Evolutionary conservation across 2,113 vertebrate species (phyloP).

Genomic region (Hystrix cristata): DNA sequence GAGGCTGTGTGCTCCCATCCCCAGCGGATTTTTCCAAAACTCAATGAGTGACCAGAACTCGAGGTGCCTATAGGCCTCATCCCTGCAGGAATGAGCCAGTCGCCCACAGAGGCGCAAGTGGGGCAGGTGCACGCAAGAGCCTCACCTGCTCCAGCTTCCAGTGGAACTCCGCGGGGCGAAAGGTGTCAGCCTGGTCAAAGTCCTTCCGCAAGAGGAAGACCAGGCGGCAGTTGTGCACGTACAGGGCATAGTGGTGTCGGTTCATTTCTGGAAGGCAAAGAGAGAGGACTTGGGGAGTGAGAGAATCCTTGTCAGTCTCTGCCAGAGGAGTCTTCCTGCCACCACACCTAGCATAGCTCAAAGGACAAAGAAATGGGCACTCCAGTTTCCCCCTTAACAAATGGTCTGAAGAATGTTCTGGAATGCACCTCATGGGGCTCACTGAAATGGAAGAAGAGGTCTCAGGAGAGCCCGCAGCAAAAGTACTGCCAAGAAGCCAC

Average conservation of each 20-base stretch:
- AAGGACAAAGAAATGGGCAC: background rate
- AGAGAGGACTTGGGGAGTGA: background rate
- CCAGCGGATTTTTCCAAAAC: background rate
- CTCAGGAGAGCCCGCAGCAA: background rate
- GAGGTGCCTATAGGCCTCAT: background rate
- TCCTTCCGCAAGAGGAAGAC: conserved; percentile 97
- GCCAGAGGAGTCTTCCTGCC: background rate
- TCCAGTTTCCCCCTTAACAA: background rate
- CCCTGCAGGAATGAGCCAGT: background rate
- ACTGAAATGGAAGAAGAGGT: background rate
- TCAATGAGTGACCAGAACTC: background rate
- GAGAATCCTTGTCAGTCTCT: background rate
- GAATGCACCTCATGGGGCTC: background rate
- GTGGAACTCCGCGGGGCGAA: conserved; percentile 98
- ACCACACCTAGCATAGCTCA: background rate
- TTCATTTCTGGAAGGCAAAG: conserved; percentile 94
- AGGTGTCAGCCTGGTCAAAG: conserved; percentile 96
- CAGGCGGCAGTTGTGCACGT: conserved; percentile 97
- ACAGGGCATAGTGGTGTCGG: conserved; percentile 97
- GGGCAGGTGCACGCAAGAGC: accelerated
- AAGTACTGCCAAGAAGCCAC: background rate
- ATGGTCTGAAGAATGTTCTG: background rate
- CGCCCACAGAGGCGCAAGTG: accelerated
- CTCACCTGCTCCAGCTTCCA: conserved; percentile 99
- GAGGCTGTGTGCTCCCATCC: background rate